Evolutionary conservation across 2,888 invertebrate genomes (phyloP), one percentile per base, ranked within the genome.

Genomic region (Latheticus oryzae): DNA sequence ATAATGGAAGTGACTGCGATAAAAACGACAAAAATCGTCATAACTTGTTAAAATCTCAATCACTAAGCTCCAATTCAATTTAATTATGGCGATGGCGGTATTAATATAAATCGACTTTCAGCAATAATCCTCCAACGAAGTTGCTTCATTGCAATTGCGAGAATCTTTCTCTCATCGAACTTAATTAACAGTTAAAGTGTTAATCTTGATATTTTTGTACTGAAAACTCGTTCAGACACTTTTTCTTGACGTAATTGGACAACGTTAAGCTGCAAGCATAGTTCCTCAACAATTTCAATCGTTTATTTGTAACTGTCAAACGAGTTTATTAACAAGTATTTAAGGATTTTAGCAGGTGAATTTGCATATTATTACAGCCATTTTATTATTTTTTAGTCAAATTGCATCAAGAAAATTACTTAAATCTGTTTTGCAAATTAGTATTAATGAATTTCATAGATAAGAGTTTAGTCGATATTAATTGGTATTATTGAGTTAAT

Each of bases 281-380:
- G n/a, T n/a, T n/a, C n/a, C n/a, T n/a, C n/a, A n/a, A 19, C 21
- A 19, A 19, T 3, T 11, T 17, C 12, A 2, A 8, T 23, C 13
- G 19, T 15, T 17, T 42, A 26, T 42, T 42, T 26, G 26, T 13
- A 26, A 28, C 26, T 24, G 28, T 13, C 42, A 5, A 13, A 11
- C 26, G 5, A 15, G 13, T 13, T 42, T 24, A 35, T 24, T 47
- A 47, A 24, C 47, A 33, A 23, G 33, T 47, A 13, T 45, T 47
- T 47, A 32, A 47, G 23, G 23, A 35, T 24, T 33, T 32, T 8
- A 2, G n/a, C n/a, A 11, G 17, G 8, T 8, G 43, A 43, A 26
- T 19, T 43, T 43, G 30, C 11, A 11, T 4, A n/a, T 15, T 43
- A 43, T 30, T n/a, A 26, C 13, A 7, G 26, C 30, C 11, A 5